Conservation (phyloP, 2,113 vertebrate species). For the Cyprinodon brontotheroides region DNA sequence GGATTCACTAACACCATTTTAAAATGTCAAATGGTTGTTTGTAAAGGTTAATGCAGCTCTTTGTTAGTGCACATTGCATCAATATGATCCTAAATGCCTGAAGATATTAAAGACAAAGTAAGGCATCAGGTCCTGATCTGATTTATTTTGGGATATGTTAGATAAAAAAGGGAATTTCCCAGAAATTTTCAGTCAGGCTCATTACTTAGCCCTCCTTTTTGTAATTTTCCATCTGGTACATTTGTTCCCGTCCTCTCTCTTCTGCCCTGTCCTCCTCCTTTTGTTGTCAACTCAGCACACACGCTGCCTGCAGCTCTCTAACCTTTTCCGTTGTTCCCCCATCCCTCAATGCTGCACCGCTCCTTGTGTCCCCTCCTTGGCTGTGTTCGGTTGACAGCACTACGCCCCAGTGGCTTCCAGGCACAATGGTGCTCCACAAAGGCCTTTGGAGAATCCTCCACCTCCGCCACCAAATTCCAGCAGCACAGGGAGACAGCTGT, state of each 20-base stretch:
- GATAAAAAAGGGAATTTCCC: slow-evolving; percentile 31
- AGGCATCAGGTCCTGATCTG: slow-evolving; percentile 39
- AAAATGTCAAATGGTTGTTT: slow-evolving; percentile 66
- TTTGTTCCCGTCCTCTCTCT: slow-evolving; percentile 21
- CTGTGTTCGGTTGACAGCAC: slow-evolving; percentile 68
- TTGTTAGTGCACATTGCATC: slow-evolving; percentile 12
- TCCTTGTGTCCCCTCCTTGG: slow-evolving; percentile 54
- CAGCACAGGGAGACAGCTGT: slow-evolving; percentile 63
- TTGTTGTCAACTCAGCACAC: slow-evolving; percentile 52
- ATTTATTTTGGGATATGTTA: slow-evolving; percentile 41
- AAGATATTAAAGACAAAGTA: slow-evolving; percentile 50
- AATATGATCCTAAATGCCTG: neutral
- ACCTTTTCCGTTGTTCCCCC: slow-evolving; percentile 66
- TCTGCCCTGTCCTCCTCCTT: slow-evolving; percentile 39
- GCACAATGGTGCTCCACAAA: slow-evolving; percentile 72
- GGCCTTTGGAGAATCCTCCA: slow-evolving; percentile 66
- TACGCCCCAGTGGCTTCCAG: slow-evolving; percentile 67
- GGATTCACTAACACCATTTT: slow-evolving; percentile 69
- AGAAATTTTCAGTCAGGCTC: slow-evolving; percentile 30
- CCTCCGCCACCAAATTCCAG: slow-evolving; percentile 65
- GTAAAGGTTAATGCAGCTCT: slow-evolving; percentile 24
- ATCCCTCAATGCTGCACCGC: slow-evolving; percentile 53
- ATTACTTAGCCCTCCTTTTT: slow-evolving; percentile 10
- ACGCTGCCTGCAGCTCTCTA: slow-evolving; percentile 56
- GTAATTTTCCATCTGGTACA: slow-evolving; percentile 18